Base-by-base conservation (phyloP, 2,888 invertebrate genomes). In the Xestia sexstrigata region DNA sequence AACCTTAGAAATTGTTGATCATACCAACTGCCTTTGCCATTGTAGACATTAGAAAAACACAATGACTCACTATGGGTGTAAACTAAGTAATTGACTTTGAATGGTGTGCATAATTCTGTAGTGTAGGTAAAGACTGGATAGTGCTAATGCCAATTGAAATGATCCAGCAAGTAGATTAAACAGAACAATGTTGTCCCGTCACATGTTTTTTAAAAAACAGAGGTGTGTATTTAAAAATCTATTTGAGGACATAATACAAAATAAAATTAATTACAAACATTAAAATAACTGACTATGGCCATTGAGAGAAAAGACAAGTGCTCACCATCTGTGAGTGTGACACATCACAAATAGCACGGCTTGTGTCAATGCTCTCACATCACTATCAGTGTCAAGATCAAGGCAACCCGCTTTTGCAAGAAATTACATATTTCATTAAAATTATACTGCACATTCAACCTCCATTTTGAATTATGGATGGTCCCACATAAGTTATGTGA, bases 361-460 rank as follows among this genome's bases (percentile, higher is more conserved):
- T 79, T 75, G 77, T 88, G 89, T 89, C 88, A 91, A 89, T 81
- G 83, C 79, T 81, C 88, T 84, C 67, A 49, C 52, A 82, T 71
- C n/a, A 74, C 39, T 60, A 75, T 86, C 84, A 89, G 88, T 90
- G 90, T 89, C 91, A 92, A 92, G 92, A 90, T 91, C 91, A 91
- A 91, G 90, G 90, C 72, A 84, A 84, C 7, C 42, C 7, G 23
- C 30, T 74, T 73, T 73, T 68, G 45, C 35, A 65, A 74, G 35
- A 47, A 5, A 30, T 62, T 58, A 63, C 20, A 20, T 66, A 69
- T 17, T 52, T 66, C 39, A 45, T 67, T 78, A 17, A 49, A 70
- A 49, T 35, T 49, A 60, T 49, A 62, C 26, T 72, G 17, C 9
- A 39, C 26, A 52, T 60, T 60, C 4, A 3, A 58, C 20, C n/a